phyloP scores from a whole-genome alignment of 2,888 invertebrate genomes.

The Thera britannica region DNA sequence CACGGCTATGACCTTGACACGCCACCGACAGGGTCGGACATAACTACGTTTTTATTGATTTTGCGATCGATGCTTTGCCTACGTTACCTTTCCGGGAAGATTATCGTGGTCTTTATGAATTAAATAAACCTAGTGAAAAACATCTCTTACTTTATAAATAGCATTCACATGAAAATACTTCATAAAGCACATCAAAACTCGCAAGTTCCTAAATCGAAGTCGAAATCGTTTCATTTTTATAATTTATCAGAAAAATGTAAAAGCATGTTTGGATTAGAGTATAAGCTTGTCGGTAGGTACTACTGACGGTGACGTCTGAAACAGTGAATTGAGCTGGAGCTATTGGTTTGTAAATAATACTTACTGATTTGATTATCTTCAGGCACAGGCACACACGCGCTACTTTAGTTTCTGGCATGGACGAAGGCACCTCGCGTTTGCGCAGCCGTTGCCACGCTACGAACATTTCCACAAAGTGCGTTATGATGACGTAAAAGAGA shows the following conservation, averaged over 20 bases:
- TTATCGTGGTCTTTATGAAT: neutral
- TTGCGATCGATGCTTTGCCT: slow-evolving; percentile 7
- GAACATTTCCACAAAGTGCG: neutral
- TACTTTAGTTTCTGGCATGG: neutral
- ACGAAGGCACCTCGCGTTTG: neutral
- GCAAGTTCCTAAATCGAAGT: neutral
- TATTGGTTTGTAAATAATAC: neutral
- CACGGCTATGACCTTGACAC: slow-evolving; percentile 22
- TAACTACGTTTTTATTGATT: slow-evolving; percentile 23
- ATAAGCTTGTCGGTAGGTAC: too few relatives aligned
- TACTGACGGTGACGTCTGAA: too few relatives aligned
- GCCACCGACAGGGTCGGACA: slow-evolving; percentile 3
- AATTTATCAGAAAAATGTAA: too few relatives aligned
- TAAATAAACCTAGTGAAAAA: neutral
- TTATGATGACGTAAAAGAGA: slow-evolving; percentile 1
- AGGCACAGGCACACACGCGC: slow-evolving; percentile 3
- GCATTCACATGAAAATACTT: neutral
- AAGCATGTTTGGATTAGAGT: too few relatives aligned
- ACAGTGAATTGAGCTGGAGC: neutral
- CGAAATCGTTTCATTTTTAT: too few relatives aligned
- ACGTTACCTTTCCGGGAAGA: neutral
- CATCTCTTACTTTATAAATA: neutral
- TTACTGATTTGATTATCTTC: slow-evolving; percentile 9
- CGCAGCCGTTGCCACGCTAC: too few relatives aligned
- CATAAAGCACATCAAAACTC: neutral